Conservation (phyloP, 2,113 vertebrate genomes). For the Anarrhichthys ocellatus region DNA sequence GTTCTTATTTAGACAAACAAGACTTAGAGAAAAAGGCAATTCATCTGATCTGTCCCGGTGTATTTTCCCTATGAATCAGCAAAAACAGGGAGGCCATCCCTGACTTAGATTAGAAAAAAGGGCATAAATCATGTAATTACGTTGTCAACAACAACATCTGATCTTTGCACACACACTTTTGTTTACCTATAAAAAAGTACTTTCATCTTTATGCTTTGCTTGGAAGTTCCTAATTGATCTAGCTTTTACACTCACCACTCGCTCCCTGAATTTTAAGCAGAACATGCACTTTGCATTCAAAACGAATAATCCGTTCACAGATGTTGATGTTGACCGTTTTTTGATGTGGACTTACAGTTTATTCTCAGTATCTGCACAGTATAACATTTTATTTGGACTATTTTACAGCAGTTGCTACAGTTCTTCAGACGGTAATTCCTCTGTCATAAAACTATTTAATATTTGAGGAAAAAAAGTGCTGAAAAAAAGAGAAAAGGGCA, state of each 20-base stretch:
- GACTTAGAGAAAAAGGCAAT: slow-evolving; percentile 77
- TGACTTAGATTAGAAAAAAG: slow-evolving; percentile 63
- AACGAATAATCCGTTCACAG: slow-evolving; percentile 21
- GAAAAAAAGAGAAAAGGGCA: slow-evolving; percentile 14
- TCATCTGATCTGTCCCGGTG: slow-evolving; percentile 76
- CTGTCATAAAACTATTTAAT: slow-evolving; percentile 26
- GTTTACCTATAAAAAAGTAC: slow-evolving; percentile 47
- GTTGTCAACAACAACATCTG: slow-evolving; percentile 70
- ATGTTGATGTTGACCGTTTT: slow-evolving; percentile 1
- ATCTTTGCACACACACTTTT: slow-evolving; percentile 55
- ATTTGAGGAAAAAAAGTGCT: slow-evolving; percentile 2
- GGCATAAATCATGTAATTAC: slow-evolving; percentile 81
- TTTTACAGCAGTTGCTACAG: not conserved
- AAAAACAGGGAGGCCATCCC: slow-evolving; percentile 65
- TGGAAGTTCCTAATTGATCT: slow-evolving; percentile 65
- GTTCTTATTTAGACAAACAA: slow-evolving; percentile 82
- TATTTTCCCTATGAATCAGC: slow-evolving; percentile 76
- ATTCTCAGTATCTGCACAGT: not conserved
- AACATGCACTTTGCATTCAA: slow-evolving; percentile 26
- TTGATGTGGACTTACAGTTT: not conserved
- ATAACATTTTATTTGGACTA: not conserved
- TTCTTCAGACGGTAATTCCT: slow-evolving; percentile 8
- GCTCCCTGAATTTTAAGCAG: slow-evolving; percentile 27
- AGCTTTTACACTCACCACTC: slow-evolving; percentile 28
- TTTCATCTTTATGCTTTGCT: slow-evolving; percentile 51